Evolutionary conservation across 1,140 invertebrate species (phyloP), one percentile per base, ranked within the genome.

Genomic region (Neomicropteryx cornuta): DNA sequence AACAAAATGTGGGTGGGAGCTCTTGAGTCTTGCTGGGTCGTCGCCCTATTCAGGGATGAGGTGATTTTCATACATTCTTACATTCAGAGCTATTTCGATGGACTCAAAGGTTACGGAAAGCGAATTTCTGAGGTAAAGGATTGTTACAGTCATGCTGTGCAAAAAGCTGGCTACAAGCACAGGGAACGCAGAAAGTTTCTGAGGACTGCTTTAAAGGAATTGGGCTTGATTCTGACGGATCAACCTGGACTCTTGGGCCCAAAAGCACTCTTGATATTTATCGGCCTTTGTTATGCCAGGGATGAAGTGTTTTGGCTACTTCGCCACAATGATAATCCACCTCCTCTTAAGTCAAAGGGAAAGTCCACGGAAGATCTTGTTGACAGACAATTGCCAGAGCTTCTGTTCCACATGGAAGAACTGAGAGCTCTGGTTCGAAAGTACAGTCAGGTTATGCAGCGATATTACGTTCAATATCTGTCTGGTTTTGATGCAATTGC

Each of bases 341-440:
- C 90, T 1, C 76, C 79, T 46, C 80, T 77, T 57, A 89, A 84
- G 71, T 76, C 74, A 45, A 90, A 93, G 68, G 81, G 83, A 33
- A 87, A 89, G 62, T 75, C 79, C 18, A 75, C 82, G 18, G 90
- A 94, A 67, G 89, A 95, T 69, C 68, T 95, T 19, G 83, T 92
- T 3, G 90, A 95, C 58, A 70, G 94, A 33, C 94, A 97, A 58
- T 68, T 99, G 18, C 95, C 97, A 5, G 97, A 99, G 68, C 66
- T 99, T 18, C 65, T 99, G 1, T 99, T 98, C 61, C 92, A 98
- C 49, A 97, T 98, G 77, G 93, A 97, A 63, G 96, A 99, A 67
- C 62, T 99, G 18, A 74, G 93, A 58, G 90, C 87, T 23, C 55
- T 97, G 29, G 86, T 96, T 4, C 73, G 89, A 37, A 96, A 96